A percentile compares a stretch with the other conserved stretches of the same genome.
Conservation (phyloP, 2,888 invertebrate species). For the Leptothorax acervorum region DNA sequence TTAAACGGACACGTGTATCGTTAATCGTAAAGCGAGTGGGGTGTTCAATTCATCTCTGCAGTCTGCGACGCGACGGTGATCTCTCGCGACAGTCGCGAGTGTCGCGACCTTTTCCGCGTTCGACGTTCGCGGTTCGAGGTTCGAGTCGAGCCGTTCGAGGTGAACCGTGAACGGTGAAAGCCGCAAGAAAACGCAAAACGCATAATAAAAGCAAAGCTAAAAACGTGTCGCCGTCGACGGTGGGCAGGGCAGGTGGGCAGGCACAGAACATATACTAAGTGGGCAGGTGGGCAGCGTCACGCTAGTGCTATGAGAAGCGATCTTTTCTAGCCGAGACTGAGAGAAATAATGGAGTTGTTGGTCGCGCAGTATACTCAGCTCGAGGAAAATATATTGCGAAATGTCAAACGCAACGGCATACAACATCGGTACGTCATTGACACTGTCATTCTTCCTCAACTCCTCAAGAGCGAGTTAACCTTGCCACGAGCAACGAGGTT, state of each 20-base stretch:
- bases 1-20: neutral
- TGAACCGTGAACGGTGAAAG: no score
- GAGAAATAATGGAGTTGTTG: conserved; percentile 73
- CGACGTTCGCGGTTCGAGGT: neutral
- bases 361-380: conserved; percentile 68
- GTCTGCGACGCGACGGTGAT: no score
- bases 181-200: neutral
- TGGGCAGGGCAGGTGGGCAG: conserved; percentile 5
- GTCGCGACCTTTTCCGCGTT: conserved; percentile 53
- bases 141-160: neutral
- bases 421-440: conserved; percentile 77
- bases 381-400: conserved; percentile 77
- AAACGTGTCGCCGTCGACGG: conserved; percentile 54
- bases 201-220: conserved; percentile 15
- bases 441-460: neutral
- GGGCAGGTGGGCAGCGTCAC: conserved; percentile 25
- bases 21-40: no score
- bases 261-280: no score
- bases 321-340: conserved; percentile 5
- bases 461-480: neutral
- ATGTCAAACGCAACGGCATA: conserved; percentile 76
- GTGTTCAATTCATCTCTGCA: no score
- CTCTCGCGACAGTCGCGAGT: no score
- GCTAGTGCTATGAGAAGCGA: conserved; percentile 50
- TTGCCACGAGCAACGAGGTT: neutral